phyloP scores from a whole-genome alignment of 2,888 invertebrate genomes.

The Sericinus montela region DNA sequence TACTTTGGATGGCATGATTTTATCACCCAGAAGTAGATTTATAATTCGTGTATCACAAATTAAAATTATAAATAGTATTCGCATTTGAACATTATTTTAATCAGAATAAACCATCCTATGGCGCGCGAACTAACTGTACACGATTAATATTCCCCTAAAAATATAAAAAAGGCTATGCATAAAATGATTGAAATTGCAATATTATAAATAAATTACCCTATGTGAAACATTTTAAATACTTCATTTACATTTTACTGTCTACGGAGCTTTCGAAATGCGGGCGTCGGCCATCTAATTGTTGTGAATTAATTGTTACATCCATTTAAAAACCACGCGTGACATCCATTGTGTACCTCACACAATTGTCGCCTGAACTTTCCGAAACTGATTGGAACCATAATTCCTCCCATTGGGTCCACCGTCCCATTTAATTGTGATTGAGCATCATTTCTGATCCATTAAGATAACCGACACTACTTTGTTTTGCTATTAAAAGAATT shows the following conservation, averaged over 20 bases:
- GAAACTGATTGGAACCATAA: slow-evolving; percentile 63
- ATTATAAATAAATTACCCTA: not conserved
- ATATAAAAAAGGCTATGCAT: no score
- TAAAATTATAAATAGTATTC: no score
- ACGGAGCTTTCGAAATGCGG: slow-evolving; percentile 65
- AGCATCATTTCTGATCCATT: not conserved
- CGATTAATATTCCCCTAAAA: no score
- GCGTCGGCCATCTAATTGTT: slow-evolving; percentile 73
- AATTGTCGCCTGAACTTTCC: slow-evolving; percentile 61
- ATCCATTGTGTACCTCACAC: slow-evolving; percentile 55
- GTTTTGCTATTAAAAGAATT: no score
- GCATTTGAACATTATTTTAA: no score
- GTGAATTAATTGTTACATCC: slow-evolving; percentile 79
- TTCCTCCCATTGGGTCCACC: slow-evolving; percentile 54
- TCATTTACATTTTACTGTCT: slow-evolving; percentile 30
- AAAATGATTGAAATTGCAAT: no score
- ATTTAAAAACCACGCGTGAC: slow-evolving; percentile 73
- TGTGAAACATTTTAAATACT: slow-evolving; percentile 9
- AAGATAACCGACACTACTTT: not conserved
- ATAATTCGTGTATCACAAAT: no score
- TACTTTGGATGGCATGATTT: no score
- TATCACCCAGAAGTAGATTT: no score
- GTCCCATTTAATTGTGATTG: slow-evolving; percentile 15
- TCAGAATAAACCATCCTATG: no score
- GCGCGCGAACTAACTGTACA: no score